Base-by-base conservation (phyloP, 2,113 vertebrate genomes). In the Anolis sagrei region DNA sequence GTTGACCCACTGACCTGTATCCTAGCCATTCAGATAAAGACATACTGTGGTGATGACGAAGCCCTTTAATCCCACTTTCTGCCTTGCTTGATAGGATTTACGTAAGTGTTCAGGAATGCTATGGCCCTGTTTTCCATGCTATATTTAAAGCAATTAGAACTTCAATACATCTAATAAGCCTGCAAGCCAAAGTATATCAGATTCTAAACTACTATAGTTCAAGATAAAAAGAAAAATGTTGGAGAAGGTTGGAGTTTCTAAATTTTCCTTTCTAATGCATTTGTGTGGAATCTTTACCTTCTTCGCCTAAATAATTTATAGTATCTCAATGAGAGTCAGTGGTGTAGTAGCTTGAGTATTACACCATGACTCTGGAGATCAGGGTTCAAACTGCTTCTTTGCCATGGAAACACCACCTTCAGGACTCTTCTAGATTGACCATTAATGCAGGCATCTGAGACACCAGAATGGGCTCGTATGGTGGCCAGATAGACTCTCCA, bases 1-100 rank as follows among this genome's bases (percentile, higher is more conserved):
- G 88, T 84, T 86, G 90, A 93, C 87, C 90, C 87, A 76, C 79
- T 93, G 92, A 91, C 92, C 91, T 72, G 39, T 76, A 86, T 82
- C 76, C 68, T 88, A 88, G 84, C 70, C 89, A 76, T 32, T 93
- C 92, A 88, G 75, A 91, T 85, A 72, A 89, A 84, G 44, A 68
- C 76, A 85, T 58, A 86, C 84, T 4, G 34, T 9, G 81, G 25
- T 79, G 58, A 74, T 13, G 81, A 64, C 5, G 79, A 64, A 83
- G 88, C 36, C 7, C 81, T 32, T 78, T 82, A 88, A 14, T 4
- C 77, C 5, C 2, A 75, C 81, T 90, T 92, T 78, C n/a, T 82
- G 82, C n/a, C 69, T 62, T 78, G 16, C 70, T 5, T 83, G 39
- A 86, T 76, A 88, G 90, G 82, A 77, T 88, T 80, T 70, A 86